Evolutionary conservation across 2,888 invertebrate genomes (phyloP).

Genomic region (Dasysyrphus tricinctus): DNA sequence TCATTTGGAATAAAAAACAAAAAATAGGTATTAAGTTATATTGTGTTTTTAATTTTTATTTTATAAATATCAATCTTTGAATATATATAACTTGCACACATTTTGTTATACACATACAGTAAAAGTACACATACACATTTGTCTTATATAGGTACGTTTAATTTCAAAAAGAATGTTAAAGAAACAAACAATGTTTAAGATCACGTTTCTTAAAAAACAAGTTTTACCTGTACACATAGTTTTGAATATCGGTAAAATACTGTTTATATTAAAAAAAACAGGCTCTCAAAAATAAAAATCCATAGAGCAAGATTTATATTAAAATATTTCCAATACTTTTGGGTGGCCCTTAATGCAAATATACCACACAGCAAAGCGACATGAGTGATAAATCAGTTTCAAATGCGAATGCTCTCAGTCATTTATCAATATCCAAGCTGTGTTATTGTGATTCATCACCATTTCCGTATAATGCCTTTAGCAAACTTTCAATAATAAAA

Average conservation of each 20-base stretch:
- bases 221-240: too few relatives aligned
- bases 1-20: too few relatives aligned
- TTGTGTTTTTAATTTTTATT: too few relatives aligned
- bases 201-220: too few relatives aligned
- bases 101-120: too few relatives aligned
- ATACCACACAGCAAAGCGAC: not conserved
- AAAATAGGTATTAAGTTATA: too few relatives aligned
- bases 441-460: not conserved
- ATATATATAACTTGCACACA: too few relatives aligned
- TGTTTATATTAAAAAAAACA: not conserved
- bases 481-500: conserved; percentile 10
- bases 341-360: not conserved
- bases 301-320: not conserved
- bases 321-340: not conserved
- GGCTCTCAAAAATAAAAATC: not conserved
- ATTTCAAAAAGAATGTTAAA: too few relatives aligned
- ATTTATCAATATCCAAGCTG: conserved; percentile 15
- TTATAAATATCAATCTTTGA: too few relatives aligned
- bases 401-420: not conserved
- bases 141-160: too few relatives aligned
- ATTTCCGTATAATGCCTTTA: conserved; percentile 59
- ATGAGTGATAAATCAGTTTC: conserved; percentile 15
- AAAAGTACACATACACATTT: too few relatives aligned
- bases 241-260: not conserved
- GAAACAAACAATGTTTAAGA: too few relatives aligned